These are phyloP conservation scores for Falco punctatus DNA, from an alignment of 2,113 vertebrate species.

Conservation along the genomic window DNA sequence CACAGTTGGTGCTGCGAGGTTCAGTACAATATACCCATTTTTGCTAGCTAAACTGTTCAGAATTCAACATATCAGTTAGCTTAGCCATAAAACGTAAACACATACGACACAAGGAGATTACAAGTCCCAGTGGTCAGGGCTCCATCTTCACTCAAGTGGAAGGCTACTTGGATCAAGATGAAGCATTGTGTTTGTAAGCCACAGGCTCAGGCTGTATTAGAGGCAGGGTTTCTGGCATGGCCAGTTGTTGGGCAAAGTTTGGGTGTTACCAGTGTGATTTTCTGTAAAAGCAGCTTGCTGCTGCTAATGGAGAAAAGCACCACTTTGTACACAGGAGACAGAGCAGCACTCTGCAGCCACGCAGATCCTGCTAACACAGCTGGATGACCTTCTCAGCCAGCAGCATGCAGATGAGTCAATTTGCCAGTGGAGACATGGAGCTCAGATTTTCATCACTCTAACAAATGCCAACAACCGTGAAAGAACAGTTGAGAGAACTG, in stretches of 20 bases:
- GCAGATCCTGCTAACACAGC: not conserved
- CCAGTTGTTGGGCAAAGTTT: not conserved
- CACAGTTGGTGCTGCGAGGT: not conserved
- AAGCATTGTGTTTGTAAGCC: not conserved
- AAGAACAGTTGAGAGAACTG: not conserved
- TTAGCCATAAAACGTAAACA: not conserved
- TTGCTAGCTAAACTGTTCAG: not conserved
- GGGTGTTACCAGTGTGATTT: not conserved
- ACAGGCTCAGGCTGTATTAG: not conserved
- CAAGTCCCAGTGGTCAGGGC: not conserved
- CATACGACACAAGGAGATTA: not conserved
- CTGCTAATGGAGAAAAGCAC: not conserved
- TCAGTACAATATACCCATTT: not conserved
- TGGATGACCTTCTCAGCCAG: not conserved
- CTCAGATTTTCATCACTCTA: not conserved
- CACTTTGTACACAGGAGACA: not conserved
- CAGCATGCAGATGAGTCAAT: not conserved
- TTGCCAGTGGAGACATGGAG: not conserved
- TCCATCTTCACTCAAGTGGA: not conserved
- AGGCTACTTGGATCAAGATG: not conserved
- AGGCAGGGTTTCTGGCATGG: not conserved
- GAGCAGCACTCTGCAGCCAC: not conserved
- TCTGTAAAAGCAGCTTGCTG: not conserved
- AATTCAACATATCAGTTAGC: not conserved
- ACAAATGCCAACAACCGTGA: not conserved